Base-by-base conservation (phyloP, 2,888 invertebrate species). In the Penaeus monodon region DNA sequence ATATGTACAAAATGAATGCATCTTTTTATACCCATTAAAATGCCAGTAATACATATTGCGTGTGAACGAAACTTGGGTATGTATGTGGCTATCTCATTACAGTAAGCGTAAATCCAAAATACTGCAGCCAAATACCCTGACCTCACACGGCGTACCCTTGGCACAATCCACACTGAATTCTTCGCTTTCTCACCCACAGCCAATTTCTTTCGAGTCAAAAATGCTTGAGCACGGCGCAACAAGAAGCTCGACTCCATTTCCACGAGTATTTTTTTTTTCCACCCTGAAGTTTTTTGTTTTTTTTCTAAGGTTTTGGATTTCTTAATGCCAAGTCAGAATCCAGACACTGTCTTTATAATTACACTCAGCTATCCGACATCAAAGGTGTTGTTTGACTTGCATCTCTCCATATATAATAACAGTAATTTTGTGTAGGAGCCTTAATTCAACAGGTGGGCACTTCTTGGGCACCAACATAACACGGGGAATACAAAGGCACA, bases 401-500 rank as follows among this genome's bases (percentile, higher is more conserved):
- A 64, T 64, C 57, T 64, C n/a, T 74, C 74, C 74, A 82, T 73
- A 38, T 74, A 57, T 65, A 82, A 82, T 33, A 81, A 81, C 44
- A 68, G 49, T 29, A 82, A 74, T 68, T 57, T 63, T 76, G 27
- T 84, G 79, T 79, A 84, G 84, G 84, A 84, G 84, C 27, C 77
- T 70, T 70, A 78, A 77, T 84, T 57, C 63, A 84, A 84, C 78
- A 68, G 78, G 29, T 68, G 78, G 78, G 78, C 78, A 78, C 84
- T 84, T 84, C 78, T 65, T 63, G 70, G 68, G 63, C 68, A 78
- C 79, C 68, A 79, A 79, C 84, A 84, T 70, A 84, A 84, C 79
- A 44, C 78, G 57, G 78, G 78, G 65, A 77, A 78, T 84, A 84
- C 82, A 84, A 84, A 84, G 84, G 84, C 84, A 84, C 84, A 78